phyloP scores from a whole-genome alignment of 2,888 invertebrate genomes.

The Stenodema calcarata region DNA sequence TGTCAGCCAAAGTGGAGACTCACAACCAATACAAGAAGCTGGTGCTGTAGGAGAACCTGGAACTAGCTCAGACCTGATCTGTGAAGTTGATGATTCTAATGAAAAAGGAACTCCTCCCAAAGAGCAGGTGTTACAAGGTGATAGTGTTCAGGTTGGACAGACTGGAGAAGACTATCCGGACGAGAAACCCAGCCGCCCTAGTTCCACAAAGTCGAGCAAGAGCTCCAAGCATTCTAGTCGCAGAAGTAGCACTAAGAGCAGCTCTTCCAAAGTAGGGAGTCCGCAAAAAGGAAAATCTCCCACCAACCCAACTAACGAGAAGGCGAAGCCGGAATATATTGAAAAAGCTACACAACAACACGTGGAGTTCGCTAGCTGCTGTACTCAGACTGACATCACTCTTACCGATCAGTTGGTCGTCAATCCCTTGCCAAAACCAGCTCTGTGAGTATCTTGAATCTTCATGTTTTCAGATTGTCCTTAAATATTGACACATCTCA shows the following conservation, averaged over 20 bases:
- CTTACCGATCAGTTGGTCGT: not conserved
- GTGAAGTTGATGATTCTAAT: not conserved
- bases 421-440: not conserved
- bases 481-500: too few species aligned
- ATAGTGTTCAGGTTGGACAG: not conserved
- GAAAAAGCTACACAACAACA: not conserved
- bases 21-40: not conserved
- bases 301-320: not conserved
- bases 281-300: not conserved
- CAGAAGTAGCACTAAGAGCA: constrained; percentile 6
- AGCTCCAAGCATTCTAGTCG: constrained; percentile 26
- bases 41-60: not conserved
- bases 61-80: not conserved
- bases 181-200: not conserved
- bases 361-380: not conserved
- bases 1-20: not conserved
- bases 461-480: too few species aligned
- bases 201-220: constrained; percentile 8
- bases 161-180: not conserved
- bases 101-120: not conserved
- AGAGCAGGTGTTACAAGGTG: not conserved
- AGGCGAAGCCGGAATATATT: not conserved
- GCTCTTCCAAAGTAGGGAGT: not conserved
- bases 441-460: not conserved
- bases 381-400: constrained; percentile 35